phyloP scores from a whole-genome alignment of 2,113 vertebrate genomes.

The Brevimyrus niger region DNA sequence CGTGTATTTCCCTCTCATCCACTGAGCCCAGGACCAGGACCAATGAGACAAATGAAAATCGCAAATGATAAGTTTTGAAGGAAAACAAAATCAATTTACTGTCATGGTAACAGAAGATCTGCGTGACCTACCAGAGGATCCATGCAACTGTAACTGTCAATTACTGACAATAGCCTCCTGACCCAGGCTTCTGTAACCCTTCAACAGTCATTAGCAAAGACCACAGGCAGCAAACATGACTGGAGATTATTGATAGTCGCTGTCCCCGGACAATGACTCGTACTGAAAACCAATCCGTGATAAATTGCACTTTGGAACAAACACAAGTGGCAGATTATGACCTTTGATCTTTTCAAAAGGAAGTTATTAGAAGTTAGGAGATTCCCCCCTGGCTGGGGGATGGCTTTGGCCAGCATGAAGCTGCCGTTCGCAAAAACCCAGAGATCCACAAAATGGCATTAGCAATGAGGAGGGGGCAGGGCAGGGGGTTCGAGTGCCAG shows the following conservation, averaged over 20 bases:
- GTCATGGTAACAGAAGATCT: conserved; percentile 4
- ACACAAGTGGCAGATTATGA: conserved; percentile 37
- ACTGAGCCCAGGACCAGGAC: not conserved
- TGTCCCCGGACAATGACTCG: not conserved
- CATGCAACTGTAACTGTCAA: not conserved
- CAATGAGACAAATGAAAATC: conserved; percentile 5
- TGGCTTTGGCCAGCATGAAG: not conserved
- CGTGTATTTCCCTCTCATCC: not conserved
- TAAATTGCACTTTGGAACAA: conserved; percentile 3
- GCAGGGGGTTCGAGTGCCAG: not conserved
- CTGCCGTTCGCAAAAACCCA: not conserved
- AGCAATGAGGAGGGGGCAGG: not conserved
- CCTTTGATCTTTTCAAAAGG: not conserved
- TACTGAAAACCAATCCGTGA: not conserved
- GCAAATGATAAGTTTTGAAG: not conserved
- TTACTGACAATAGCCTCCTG: conserved; percentile 3
- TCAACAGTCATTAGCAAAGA: not conserved
- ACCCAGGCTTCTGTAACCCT: not conserved
- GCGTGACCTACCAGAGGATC: not conserved
- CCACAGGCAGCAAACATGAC: not conserved
- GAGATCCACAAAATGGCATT: not conserved
- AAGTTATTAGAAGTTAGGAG: not conserved
- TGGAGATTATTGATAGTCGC: not conserved
- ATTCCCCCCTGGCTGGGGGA: not conserved
- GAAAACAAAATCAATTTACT: conserved; percentile 5